These are phyloP conservation scores for Thysanoteuthis rhombus DNA, from an alignment of 2,888 invertebrate species.

Conservation along the genomic window DNA sequence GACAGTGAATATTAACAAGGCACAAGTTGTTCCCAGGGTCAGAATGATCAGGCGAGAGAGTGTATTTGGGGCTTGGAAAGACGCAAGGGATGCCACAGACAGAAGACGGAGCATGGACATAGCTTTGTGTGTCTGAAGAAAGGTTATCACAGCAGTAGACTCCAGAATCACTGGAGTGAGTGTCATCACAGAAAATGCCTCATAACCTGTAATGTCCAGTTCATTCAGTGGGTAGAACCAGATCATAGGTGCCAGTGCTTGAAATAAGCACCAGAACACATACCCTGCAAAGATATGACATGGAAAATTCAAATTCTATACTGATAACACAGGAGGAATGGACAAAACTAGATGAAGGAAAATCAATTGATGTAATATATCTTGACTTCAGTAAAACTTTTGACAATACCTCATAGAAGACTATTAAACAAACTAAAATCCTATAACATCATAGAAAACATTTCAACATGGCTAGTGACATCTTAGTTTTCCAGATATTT, in stretches of 20 bases:
- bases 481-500: too few species aligned
- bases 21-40: constrained; percentile 58
- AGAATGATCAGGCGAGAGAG: constrained; percentile 59
- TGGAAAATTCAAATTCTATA: background rate
- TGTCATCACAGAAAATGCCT: constrained; percentile 32
- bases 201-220: constrained; percentile 63
- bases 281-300: constrained; percentile 57
- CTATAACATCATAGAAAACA: too few species aligned
- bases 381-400: too few species aligned
- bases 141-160: constrained; percentile 43
- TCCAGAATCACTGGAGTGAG: constrained; percentile 36
- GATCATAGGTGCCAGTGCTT: constrained; percentile 66
- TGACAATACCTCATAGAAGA: too few species aligned
- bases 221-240: constrained; percentile 69
- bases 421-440: too few species aligned
- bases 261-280: constrained; percentile 67
- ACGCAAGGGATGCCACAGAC: constrained; percentile 55
- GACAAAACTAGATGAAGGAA: too few species aligned
- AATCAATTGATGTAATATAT: too few species aligned
- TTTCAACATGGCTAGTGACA: too few species aligned
- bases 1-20: constrained; percentile 60
- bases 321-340: background rate
- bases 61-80: constrained; percentile 64
- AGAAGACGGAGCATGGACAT: constrained; percentile 53
- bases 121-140: constrained; percentile 51